Evolutionary conservation across 1,140 invertebrate genomes (phyloP).

Genomic region (Zaprionus ghesquierei): DNA sequence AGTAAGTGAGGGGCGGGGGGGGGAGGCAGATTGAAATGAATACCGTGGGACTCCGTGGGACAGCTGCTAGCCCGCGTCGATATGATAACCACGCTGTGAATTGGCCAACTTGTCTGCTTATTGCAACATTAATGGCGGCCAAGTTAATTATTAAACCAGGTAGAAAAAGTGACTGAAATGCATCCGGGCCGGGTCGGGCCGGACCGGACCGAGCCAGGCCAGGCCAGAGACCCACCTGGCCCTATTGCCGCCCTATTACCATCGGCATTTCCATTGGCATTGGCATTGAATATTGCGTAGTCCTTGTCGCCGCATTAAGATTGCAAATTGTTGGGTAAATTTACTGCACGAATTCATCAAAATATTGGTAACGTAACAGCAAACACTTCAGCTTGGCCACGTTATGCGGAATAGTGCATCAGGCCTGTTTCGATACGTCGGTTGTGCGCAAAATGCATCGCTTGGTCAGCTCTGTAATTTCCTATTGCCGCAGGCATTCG

Average conservation of each 20-base stretch:
- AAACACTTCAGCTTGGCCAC: not conserved
- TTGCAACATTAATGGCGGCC: not conserved
- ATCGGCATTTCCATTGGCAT: not conserved
- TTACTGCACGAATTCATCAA: constrained; percentile 2
- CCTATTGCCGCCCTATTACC: not conserved
- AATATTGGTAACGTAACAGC: not conserved
- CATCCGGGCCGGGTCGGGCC: too few species aligned
- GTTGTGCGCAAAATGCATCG: constrained; percentile 19
- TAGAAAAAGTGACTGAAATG: too few species aligned
- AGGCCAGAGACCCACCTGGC: too few species aligned
- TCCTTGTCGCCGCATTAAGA: constrained; percentile 16
- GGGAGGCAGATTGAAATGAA: not conserved
- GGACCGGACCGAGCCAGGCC: too few species aligned
- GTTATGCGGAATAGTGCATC: constrained; percentile 4
- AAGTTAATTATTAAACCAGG: constrained; percentile 14
- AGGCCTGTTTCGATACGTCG: not conserved
- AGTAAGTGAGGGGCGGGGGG: too few species aligned
- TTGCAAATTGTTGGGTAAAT: constrained; percentile 30
- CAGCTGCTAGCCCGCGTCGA: not conserved
- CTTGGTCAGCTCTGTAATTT: not conserved
- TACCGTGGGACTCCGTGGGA: not conserved
- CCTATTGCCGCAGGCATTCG: not conserved
- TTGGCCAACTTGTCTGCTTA: not conserved
- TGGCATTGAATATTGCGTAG: not conserved
- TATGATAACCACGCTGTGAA: not conserved